A percentile compares a stretch with the other conserved stretches of the same genome.
Evolutionary conservation across 37 sponge, comb jelly and placozoan species (phyloP).

Genomic region (Axinella damicornis): DNA sequence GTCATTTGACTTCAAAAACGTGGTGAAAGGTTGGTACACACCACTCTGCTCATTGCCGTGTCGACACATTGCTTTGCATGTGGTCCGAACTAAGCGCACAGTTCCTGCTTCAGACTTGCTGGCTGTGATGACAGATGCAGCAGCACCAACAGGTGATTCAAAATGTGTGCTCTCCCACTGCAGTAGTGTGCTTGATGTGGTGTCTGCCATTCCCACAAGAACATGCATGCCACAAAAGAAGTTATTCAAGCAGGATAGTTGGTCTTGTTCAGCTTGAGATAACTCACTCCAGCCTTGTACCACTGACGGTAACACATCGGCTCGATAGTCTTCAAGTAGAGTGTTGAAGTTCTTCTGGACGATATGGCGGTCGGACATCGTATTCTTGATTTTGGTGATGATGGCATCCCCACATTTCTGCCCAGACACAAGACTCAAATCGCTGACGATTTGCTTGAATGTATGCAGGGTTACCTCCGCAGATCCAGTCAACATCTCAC

Average conservation of each 20-base stretch:
- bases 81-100: constrained; percentile 32
- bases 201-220: background rate
- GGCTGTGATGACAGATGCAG: background rate
- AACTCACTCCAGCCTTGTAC: constrained; percentile 5
- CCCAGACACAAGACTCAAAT: constrained; percentile 6
- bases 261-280: background rate
- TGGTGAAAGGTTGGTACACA: constrained; percentile 38
- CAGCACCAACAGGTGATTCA: background rate
- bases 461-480: constrained; percentile 16
- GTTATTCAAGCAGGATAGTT: background rate
- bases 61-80: constrained; percentile 34
- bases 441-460: constrained; percentile 36
- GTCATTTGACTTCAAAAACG: constrained; percentile 20
- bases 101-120: constrained; percentile 24
- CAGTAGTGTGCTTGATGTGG: background rate
- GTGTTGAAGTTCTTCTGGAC: constrained; percentile 48
- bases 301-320: constrained; percentile 13
- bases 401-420: background rate
- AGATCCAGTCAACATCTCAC: constrained; percentile 42
- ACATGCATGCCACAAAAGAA: constrained; percentile 24
- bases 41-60: constrained; percentile 60
- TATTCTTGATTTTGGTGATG: constrained; percentile 31
- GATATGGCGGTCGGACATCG: constrained; percentile 55
- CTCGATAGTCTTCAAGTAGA: constrained; percentile 44
- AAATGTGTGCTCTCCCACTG: background rate